phyloP scores from a whole-genome alignment of 2,113 vertebrate species.

The Xiphorhynchus elegans region DNA sequence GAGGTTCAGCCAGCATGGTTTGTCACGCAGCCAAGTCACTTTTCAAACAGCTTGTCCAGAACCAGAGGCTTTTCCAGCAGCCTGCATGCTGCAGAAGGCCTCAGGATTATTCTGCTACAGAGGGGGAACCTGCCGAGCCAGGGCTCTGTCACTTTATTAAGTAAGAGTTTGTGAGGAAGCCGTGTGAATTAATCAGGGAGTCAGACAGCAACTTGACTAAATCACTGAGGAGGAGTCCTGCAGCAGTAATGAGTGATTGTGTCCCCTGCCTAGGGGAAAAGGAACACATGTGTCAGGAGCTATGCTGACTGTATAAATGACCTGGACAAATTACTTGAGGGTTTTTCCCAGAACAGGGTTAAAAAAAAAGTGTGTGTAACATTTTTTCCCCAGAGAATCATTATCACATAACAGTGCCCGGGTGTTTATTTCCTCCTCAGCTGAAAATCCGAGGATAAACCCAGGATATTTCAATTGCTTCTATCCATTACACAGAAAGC shows the following conservation, averaged over 20 bases:
- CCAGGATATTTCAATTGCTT: conserved; percentile 54
- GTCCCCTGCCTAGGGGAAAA: background rate
- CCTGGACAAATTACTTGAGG: conserved; percentile 22
- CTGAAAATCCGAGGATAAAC: conserved; percentile 34
- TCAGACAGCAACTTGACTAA: conserved; percentile 53
- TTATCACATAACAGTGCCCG: conserved; percentile 8
- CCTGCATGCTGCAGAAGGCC: background rate
- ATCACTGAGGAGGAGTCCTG: conserved; percentile 38
- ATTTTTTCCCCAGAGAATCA: background rate
- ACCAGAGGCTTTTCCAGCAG: background rate
- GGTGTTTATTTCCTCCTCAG: conserved; percentile 48
- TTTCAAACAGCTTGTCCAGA: background rate
- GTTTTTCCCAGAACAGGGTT: conserved; percentile 6
- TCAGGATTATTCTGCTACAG: conserved; percentile 15
- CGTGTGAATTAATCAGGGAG: conserved; percentile 59
- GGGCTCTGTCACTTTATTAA: conserved; percentile 30
- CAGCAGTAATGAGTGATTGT: conserved; percentile 19
- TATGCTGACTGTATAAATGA: conserved; percentile 22
- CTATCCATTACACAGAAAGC: conserved; percentile 6
- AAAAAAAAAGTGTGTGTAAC: background rate
- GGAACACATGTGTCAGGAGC: conserved; percentile 25
- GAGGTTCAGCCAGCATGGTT: background rate
- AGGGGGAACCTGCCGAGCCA: conserved; percentile 13
- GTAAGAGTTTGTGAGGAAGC: conserved; percentile 48
- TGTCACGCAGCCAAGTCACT: background rate